Base-by-base conservation (phyloP, 2,113 vertebrate species). In the Hystrix cristata region DNA sequence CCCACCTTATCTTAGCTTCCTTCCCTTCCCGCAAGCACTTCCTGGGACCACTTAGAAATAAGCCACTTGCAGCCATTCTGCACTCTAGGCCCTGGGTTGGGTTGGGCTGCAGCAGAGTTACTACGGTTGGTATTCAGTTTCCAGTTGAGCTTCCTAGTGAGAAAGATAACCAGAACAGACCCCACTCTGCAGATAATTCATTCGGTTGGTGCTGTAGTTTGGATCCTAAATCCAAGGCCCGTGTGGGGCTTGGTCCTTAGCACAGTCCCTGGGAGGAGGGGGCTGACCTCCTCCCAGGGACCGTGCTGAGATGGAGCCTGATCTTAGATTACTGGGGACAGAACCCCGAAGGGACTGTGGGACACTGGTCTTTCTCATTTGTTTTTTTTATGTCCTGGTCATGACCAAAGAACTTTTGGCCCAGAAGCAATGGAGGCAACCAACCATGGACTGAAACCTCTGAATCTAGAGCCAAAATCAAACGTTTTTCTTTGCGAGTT, bases 71-170 rank as follows among this genome's bases (percentile, higher is more conserved):
- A 62, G 8, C 57, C 76, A 38, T 78, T 92, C 53, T 3, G 55
- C 21, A 55, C 18, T 92, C 67, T 13, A 94, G 38, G 43, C 23
- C 57, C 25, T 93, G 79, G 48, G 92, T 90, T 92, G 23, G 12
- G 62, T 69, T 18, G 74, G 5, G 60, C 27, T 10, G 25, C 1
- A 55, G 27, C 60, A 64, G 10, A 69, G 1, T 97, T 1, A 43
- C 10, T 14, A 13, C 51, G 83, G 15, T 23, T 43, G 25, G 43
- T 51, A 25, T 92, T 87, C 19, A 67, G 48, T 51, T 10, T 31
- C 59, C 15, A 76, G 43, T 15, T 91, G 69, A 87, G 88, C 38
- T 90, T 92, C 67, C 60, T 94, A 71, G 82, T 65, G 84, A 80
- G 31, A 43, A 78, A 59, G n/a, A 65, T 94, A 90, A 95, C 25